Evolutionary conservation across 2,113 vertebrate species (phyloP), one percentile per base, ranked within the genome.

Genomic region (Callopanchax toddi): DNA sequence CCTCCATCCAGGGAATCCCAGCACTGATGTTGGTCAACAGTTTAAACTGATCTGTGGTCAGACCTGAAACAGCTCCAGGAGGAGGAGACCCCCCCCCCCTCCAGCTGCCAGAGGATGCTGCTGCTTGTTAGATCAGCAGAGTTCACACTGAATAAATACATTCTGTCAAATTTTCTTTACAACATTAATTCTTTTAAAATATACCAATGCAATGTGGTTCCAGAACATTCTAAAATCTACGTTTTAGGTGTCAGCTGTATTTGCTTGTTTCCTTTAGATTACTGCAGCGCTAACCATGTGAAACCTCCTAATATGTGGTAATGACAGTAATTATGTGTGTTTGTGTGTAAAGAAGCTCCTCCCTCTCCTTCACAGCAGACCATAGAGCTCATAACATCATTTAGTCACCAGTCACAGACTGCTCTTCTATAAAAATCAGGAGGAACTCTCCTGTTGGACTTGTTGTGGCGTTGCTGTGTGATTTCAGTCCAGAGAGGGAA

Each of bases 281-380:
- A 21, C 16, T 21, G 9, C 16, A 15, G 13, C 23, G 43, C 34
- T 36, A 48, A 60, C 34, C 16, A 37, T 9, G 20, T 56, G 8
- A 34, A 60, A 11, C 26, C 26, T 36, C 25, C 15, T 60, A 46
- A 22, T 34, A 34, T 16, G 40, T 60, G 18, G 13, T 34, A 46
- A 60, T 37, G 22, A 36, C 20, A 22, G 15, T 20, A 37, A 48
- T 48, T 48, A 48, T 36, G 29, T n/a, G 44, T 39, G 52, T 39
- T 39, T 32, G 26, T 60, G 18, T 60, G 42, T 2, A 7, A 20
- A 45, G 42, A 45, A 23, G 16, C 0, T 5, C 13, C 20, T 25
- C 36, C 20, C 18, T 48, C 29, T 32, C 15, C 29, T 11, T 21
- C 5, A 20, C 1, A 12, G 16, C 16, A 8, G 16, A 29, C 16